Base-by-base conservation (phyloP, 2,888 invertebrate genomes). In the Phoenoteleia sp. region DNA sequence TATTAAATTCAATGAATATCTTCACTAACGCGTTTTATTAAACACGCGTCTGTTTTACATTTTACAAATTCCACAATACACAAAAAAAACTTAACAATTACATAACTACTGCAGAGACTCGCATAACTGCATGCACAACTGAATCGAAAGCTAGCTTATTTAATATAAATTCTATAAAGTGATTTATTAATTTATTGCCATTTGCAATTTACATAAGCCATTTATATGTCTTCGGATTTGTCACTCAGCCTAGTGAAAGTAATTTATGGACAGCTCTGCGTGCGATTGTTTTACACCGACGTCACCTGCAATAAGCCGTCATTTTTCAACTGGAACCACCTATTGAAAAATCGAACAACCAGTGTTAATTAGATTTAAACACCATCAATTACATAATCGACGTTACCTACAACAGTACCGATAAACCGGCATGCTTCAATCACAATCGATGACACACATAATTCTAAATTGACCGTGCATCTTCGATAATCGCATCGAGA, bases 171-270 rank as follows among this genome's bases (percentile, higher is more conserved):
- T 67, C 67, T 49, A 11, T 19, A 17, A 21, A 17, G 69, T 54
- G 69, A 79, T 62, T 79, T 77, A 79, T 79, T 79, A 79, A 71
- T 79, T 79, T 71, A 71, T 62, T 58, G 29, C 54, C 62, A 45
- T 62, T 69, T 62, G 45, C 33, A 71, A 71, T 79, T 79, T 79
- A 54, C 62, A 77, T 62, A 79, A 79, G 54, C 62, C 45, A 62
- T 71, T 79, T 45, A 62, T 42, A 52, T 33, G 52, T 79, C 77
- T 60, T 67, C 77, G 77, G 77, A 69, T 77, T 77, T 69, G 67
- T 67, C 76, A 67, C 67, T 67, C 36, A 47, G 25, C n/a, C 66
- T 9, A 58, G 76, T 76, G 75, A 76, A 76, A 66, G 75, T 76
- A 76, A 76, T 76, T 76, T 67, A 76, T 67, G 23, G 45, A 17